Evolutionary conservation across 2,113 vertebrate species (phyloP), one percentile per base, ranked within the genome.

Genomic region (Actenoides lindsayi): DNA sequence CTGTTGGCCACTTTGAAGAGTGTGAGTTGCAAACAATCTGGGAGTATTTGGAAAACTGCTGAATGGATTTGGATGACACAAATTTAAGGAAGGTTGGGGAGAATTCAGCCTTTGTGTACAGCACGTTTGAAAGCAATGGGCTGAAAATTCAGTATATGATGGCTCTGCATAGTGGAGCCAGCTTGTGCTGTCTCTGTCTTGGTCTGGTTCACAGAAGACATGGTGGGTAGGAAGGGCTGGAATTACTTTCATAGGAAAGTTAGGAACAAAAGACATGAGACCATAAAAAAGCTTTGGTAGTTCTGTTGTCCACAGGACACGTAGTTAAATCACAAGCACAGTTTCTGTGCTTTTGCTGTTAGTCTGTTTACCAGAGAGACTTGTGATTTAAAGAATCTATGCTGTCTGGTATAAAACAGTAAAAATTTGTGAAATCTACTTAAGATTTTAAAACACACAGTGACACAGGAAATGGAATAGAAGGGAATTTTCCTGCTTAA

Each of bases 71-170:
- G 27, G 39, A 19, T 56, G 35, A 71, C 35, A 82, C 53, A 48
- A 51, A 56, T 11, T 41, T 78, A 51, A 73, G 69, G 56, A 31
- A 84, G 63, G 6, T 1, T 67, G 51, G 9, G 23, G 19, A 25
- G 10, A 77, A 65, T 81, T 70, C 50, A 50, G 60, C 41, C 48
- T 77, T 87, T 57, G 11, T 57, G 11, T 50, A 16, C 39, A 39
- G 8, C 0, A 0, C 7, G 5, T 70, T 87, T 63, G 35, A 80
- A 63, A 59, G 60, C 23, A 69, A 30, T 14, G 54, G n/a, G 6
- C 46, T 91, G 78, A 54, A 68, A 71, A 63, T 70, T 54, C 6
- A 31, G 3, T n/a, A 27, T 28, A 16, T 63, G 14, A 46, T 87
- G 51, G 28, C 41, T 82, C 16, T 35, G n/a, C 5, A 1, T 33